Conservation (phyloP, 2,888 invertebrate species). For the Nowickia ferox region DNA sequence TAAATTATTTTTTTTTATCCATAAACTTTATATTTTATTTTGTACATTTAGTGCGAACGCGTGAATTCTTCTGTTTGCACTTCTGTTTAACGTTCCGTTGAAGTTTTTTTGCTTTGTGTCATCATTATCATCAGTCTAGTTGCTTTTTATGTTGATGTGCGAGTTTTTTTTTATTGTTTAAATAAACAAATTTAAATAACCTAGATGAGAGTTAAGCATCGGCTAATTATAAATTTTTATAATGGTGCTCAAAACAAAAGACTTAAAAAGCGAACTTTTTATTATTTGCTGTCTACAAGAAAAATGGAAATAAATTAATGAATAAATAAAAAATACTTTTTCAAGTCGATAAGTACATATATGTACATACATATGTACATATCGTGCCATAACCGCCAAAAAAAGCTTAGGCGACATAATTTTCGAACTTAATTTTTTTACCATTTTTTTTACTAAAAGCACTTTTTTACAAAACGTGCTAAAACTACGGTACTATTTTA, state of each 20-base stretch:
- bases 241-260: conserved; percentile 31
- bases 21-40: conserved; percentile 22
- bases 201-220: conserved; percentile 1
- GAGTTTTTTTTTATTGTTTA: not conserved
- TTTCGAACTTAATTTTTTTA: no score
- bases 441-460: no score
- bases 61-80: conserved; percentile 72
- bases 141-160: not conserved
- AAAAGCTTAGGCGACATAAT: no score
- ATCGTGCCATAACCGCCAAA: no score
- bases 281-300: not conserved
- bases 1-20: not conserved
- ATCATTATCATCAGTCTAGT: conserved; percentile 5
- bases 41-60: conserved; percentile 70
- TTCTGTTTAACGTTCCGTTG: conserved; percentile 65
- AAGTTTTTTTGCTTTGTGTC: conserved; percentile 2
- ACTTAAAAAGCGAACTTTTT: conserved; percentile 42
- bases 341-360: not conserved
- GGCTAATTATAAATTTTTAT: conserved; percentile 17
- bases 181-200: conserved; percentile 10
- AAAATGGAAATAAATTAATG: not conserved
- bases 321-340: not conserved
- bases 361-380: not conserved
- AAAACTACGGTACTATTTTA: no score
- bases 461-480: no score